Base-by-base conservation (phyloP, 2,113 vertebrate species). In the Hippocampus mohnikei region DNA sequence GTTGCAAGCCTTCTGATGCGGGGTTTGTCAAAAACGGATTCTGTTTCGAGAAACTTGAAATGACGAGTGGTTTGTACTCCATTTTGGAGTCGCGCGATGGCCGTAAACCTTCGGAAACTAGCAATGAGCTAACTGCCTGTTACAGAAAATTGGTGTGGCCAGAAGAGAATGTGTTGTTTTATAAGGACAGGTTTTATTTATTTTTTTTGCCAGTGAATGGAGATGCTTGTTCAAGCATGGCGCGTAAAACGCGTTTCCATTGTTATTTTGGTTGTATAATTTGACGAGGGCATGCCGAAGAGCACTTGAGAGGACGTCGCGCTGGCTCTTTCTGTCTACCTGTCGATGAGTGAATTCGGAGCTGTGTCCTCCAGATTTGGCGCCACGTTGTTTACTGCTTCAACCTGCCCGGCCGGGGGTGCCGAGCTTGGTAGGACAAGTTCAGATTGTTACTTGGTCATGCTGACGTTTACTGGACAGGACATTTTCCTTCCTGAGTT, bases 361-460 rank as follows among this genome's bases (percentile, higher is more conserved):
- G 52, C 46, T 29, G 48, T 67, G 18, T 63, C 67, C 71, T 75
- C 56, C 62, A 76, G 81, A 67, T 66, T 67, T 41, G 42, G 59
- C 59, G 44, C 73, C 71, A 62, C 58, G 67, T 62, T 68, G 44
- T 46, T 46, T 71, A 75, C 74, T 73, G 53, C 68, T 78, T 72
- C 68, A 72, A 59, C 71, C 46, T 72, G 70, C 87, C 72, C 76
- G 2, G n/a, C n/a, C n/a, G 33, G 1, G 76, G 80, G 66, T 55
- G 66, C 25, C 56, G 71, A 68, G 58, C 76, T 68, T 61, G 74
- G 66, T 72, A 74, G 67, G 80, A 62, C 58, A 73, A 18, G 48
- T 67, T 64, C 48, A 64, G 78, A 75, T 70, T 67, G 66, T 67
- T 82, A 69, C 66, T 66, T 29, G 55, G 59, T 81, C 72, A 85